Percentiles rank a stretch among this genome's conserved stretches.
Conservation (phyloP, 2,797 vertebrate genomes). For the Lemur catta region DNA sequence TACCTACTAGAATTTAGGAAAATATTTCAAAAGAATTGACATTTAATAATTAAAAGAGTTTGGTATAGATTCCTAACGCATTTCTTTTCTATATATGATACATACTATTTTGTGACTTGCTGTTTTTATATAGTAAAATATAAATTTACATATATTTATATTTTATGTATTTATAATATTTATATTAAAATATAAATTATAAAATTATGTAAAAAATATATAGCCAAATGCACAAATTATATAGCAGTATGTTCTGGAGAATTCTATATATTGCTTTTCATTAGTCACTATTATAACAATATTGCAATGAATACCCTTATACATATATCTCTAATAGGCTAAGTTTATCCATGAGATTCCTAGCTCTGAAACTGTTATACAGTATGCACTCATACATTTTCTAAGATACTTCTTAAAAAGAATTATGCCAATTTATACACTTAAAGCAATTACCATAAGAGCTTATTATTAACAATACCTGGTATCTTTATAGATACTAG, state of each 20-base stretch:
- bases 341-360: background rate
- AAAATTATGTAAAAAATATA: too few species aligned
- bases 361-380: background rate
- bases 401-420: background rate
- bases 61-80: background rate
- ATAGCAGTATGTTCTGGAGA: background rate
- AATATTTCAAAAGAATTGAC: background rate
- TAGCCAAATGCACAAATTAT: background rate
- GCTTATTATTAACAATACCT: background rate
- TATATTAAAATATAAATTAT: too few species aligned
- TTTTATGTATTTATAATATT: too few species aligned
- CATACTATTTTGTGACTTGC: background rate
- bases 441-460: background rate
- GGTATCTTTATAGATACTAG: background rate
- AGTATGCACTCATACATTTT: background rate
- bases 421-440: background rate
- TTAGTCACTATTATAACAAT: background rate
- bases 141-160: too few species aligned
- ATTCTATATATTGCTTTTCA: background rate
- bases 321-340: background rate
- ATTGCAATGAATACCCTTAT: background rate
- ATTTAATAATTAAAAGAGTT: background rate
- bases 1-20: conserved; percentile 1
- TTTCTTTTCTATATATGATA: background rate
- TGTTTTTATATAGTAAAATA: background rate